phyloP scores from a whole-genome alignment of 2,797 vertebrate genomes.

The Schizothorax lantsangensis region DNA sequence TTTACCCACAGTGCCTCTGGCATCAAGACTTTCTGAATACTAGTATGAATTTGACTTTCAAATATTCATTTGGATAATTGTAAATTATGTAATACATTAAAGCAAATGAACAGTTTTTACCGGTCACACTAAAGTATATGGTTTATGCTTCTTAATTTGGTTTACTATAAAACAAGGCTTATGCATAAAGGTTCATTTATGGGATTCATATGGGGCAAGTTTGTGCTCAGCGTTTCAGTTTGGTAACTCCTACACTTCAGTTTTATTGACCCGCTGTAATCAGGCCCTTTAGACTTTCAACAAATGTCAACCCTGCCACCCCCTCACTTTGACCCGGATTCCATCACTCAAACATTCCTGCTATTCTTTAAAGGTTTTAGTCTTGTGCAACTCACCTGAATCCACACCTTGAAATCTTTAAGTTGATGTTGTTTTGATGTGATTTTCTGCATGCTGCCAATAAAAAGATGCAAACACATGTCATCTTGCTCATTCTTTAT shows the following conservation, averaged over 20 bases:
- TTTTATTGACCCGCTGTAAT: constrained; percentile 61
- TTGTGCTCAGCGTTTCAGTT: not conserved
- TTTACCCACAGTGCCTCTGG: not conserved
- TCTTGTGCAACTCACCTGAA: constrained; percentile 17
- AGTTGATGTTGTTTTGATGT: not conserved
- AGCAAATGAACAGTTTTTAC: not conserved
- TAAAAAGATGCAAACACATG: not conserved
- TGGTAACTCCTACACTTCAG: not conserved
- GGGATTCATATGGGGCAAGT: not conserved
- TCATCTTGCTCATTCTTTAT: constrained; percentile 67
- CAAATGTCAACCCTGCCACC: constrained; percentile 50
- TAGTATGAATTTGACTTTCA: constrained; percentile 5
- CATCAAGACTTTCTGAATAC: not conserved
- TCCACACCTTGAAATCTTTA: constrained; percentile 10
- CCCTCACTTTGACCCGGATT: constrained; percentile 67
- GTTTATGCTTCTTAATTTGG: not conserved
- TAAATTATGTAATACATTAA: not conserved
- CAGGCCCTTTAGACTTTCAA: constrained; percentile 55
- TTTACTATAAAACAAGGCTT: not conserved
- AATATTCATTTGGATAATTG: not conserved
- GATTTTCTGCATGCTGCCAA: not conserved
- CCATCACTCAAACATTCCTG: constrained; percentile 27
- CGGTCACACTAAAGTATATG: not conserved
- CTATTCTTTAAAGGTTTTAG: constrained; percentile 16
- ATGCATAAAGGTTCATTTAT: not conserved